Base-by-base conservation (phyloP, 2,113 vertebrate genomes). In the Chrysemys picta region DNA sequence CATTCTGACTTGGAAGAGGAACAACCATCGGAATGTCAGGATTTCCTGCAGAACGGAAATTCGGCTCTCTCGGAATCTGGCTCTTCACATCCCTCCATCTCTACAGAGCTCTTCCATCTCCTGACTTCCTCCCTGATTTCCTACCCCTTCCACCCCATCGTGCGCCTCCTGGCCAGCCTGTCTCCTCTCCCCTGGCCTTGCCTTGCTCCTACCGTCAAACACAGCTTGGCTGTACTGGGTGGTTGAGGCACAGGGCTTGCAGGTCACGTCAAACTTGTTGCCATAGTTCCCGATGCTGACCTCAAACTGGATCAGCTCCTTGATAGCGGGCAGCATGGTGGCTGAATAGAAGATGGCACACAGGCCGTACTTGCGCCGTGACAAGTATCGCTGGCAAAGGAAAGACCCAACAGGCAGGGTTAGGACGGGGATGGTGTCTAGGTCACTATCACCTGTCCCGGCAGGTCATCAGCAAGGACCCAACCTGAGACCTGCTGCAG, bases 291-390 rank as follows among this genome's bases (percentile, higher is more conserved):
- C 98, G 0, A 98, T 88, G 90, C 98, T 98, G 96, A 98, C 97
- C 94, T 98, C 98, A 0, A 98, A 98, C 6, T 97, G 96, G 91
- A 98, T 94, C 24, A 96, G 95, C 62, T 98, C 96, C 21, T 95
- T 62, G 17, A 97, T 92, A 1, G 86, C 52, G 0, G 98, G 96
- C 96, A 98, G 96, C 97, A 96, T 95, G 52, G 98, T 98, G 72
- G 98, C 98, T 11, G 98, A 98, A 45, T 98, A 98, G 76, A 98
- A 98, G 82, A 98, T 42, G 4, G 98, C 96, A 0, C 98, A 98
- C 16, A 98, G 95, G 17, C 98, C 98, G 1, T 97, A 98, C 5
- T 29, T 97, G 7, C 56, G 86, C 9, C 92, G 96, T 47, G 96
- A 93, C 80, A 95, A 82, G 13, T 75, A 97, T 10, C 19, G 80